Percentiles rank a stretch among this genome's conserved stretches.
These are phyloP conservation scores for Vespertilio murinus DNA, from an alignment of 2,797 vertebrate genomes.

Conservation along the genomic window DNA sequence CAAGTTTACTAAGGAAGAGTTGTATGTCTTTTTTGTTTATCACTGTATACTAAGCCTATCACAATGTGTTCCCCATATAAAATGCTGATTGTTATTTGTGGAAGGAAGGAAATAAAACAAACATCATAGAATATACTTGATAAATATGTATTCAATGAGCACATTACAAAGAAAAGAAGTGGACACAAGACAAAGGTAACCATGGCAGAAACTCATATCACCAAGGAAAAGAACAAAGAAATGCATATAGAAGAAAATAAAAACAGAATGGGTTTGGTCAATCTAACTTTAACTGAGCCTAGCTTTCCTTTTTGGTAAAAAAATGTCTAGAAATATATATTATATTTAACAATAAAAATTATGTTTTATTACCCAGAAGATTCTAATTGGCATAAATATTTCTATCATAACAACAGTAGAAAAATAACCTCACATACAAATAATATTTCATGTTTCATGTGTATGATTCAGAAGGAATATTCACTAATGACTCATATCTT, in stretches of 20 bases:
- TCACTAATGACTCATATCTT: background rate
- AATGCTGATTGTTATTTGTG: background rate
- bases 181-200: background rate
- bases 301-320: background rate
- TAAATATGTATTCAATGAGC: background rate
- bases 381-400: background rate
- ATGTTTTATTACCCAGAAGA: background rate
- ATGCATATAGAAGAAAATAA: background rate
- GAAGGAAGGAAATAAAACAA: background rate
- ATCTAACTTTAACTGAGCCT: background rate
- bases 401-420: background rate
- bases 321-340: background rate
- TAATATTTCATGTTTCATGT: background rate
- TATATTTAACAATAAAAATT: background rate
- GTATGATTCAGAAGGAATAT: background rate
- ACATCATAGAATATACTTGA: background rate
- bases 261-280: background rate
- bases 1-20: background rate
- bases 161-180: background rate
- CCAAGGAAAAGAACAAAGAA: background rate
- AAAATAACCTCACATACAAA: background rate
- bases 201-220: background rate
- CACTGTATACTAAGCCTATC: background rate
- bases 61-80: background rate
- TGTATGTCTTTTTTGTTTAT: background rate